Percentiles rank a stretch among this genome's conserved stretches.
Evolutionary conservation across 2,797 vertebrate species (phyloP).

Genomic region (Macroramphosus scolopax): DNA sequence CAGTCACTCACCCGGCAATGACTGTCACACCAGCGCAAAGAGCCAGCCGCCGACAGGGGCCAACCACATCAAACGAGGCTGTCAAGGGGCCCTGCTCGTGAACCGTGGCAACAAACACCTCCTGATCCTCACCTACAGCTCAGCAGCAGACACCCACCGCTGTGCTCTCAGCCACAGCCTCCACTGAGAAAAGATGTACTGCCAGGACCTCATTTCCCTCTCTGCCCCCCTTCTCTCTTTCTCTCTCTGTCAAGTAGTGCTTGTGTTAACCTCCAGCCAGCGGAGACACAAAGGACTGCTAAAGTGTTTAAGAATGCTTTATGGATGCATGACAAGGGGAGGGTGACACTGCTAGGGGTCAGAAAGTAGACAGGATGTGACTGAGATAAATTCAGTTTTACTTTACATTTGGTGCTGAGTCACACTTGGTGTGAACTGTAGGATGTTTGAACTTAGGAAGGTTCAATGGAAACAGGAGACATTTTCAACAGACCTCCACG

Average conservation of each 20-base stretch:
- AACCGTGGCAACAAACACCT: conserved; percentile 81
- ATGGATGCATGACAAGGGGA: conserved; percentile 68
- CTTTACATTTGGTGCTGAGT: conserved; percentile 52
- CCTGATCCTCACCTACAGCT: conserved; percentile 80
- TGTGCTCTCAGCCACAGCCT: conserved; percentile 71
- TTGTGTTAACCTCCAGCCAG: conserved; percentile 74
- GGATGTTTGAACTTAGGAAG: conserved; percentile 47
- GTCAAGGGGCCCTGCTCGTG: conserved; percentile 74
- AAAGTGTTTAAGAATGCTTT: conserved; percentile 77
- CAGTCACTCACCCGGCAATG: conserved; percentile 83
- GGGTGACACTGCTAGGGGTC: conserved; percentile 64
- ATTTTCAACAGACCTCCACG: too few relatives aligned
- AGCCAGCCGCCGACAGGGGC: conserved; percentile 77
- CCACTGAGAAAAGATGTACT: conserved; percentile 78
- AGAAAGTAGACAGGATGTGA: conserved; percentile 68
- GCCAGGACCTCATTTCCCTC: conserved; percentile 70
- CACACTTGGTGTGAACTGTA: conserved; percentile 57
- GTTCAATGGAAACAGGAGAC: conserved; percentile 7
- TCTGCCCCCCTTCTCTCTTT: conserved; percentile 10
- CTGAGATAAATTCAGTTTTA: conserved; percentile 65
- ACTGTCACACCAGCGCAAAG: conserved; percentile 82
- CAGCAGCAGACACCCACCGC: conserved; percentile 74
- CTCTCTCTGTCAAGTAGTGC: conserved; percentile 67
- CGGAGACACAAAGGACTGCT: conserved; percentile 70
- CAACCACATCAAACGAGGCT: conserved; percentile 80